Evolutionary conservation across 2,797 vertebrate species (phyloP).

Genomic region (Gambelia wislizenii): DNA sequence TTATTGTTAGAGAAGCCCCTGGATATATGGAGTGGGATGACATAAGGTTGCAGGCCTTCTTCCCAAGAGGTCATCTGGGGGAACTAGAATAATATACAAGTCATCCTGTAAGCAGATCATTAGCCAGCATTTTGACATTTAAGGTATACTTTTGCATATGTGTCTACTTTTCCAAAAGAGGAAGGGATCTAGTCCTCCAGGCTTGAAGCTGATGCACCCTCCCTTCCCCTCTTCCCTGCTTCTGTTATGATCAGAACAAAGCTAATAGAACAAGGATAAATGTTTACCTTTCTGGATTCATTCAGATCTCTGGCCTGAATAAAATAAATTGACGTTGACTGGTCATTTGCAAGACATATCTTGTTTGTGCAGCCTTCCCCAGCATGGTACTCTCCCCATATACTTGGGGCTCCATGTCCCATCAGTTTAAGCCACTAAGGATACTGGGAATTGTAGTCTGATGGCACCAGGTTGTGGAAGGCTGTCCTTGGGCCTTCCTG

Average conservation of each 20-base stretch:
- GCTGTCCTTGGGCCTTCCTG: neutral
- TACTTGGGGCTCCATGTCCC: neutral
- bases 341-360: neutral
- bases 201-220: neutral
- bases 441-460: neutral
- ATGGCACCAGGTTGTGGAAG: neutral
- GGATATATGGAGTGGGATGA: neutral
- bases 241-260: neutral
- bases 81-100: neutral
- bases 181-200: neutral
- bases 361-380: neutral
- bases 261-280: neutral
- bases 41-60: slow-evolving; percentile 20
- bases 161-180: neutral
- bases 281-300: neutral
- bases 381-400: neutral
- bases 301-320: neutral
- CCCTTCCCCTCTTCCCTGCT: neutral
- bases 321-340: neutral
- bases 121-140: slow-evolving; percentile 6
- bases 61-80: slow-evolving; percentile 7
- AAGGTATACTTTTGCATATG: neutral
- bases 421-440: neutral
- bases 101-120: neutral
- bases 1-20: neutral